Base-by-base conservation (phyloP, 92 coral and sea anemone genomes). In the Metridium senile region DNA sequence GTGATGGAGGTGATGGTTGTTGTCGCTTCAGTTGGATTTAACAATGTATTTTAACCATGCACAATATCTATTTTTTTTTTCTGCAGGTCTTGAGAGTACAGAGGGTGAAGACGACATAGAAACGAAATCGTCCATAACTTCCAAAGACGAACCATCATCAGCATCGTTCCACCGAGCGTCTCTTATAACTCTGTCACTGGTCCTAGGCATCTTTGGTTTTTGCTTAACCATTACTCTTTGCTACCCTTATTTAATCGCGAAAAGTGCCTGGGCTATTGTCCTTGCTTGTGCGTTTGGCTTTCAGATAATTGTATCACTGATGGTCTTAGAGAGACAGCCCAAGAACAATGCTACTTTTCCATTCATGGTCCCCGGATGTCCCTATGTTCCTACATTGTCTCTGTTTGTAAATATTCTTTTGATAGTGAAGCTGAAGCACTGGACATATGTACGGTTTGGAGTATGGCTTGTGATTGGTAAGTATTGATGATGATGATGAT, bases 321-420 rank as follows among this genome's bases (percentile, higher is more conserved):
- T 91, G 87, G 70, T 81, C 58, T 77, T 91, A 11, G 84, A 77
- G 75, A 82, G 89, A 74, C 93, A 91, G 54, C 97, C 93, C 18
- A 82, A 80, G 80, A 91, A 91, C 73, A 45, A 58, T 35, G 88
- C 92, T 51, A 88, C 84, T 33, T 91, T 91, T 57, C 88, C 97
- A 7, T 91, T 91, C 35, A 91, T 88, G 93, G 97, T 91, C 8
- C 93, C 97, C 68, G 84, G 89, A 0, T 78, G 90, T 34, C 92
- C 97, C 0, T 87, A 87, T 35, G 22, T 87, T 26, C 89, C 97
- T 26, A 72, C 87, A 3, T 1, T 81, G 17, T 58, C 89, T 53
- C 76, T 87, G 34, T 90, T 87, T 63, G 66, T 90, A 34, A 87
- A 90, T 59, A 71, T 81, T 11, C 61, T 87, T 35, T 52, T 90